Conservation (phyloP, 2,797 vertebrate species). For the Sebastes reedi region DNA sequence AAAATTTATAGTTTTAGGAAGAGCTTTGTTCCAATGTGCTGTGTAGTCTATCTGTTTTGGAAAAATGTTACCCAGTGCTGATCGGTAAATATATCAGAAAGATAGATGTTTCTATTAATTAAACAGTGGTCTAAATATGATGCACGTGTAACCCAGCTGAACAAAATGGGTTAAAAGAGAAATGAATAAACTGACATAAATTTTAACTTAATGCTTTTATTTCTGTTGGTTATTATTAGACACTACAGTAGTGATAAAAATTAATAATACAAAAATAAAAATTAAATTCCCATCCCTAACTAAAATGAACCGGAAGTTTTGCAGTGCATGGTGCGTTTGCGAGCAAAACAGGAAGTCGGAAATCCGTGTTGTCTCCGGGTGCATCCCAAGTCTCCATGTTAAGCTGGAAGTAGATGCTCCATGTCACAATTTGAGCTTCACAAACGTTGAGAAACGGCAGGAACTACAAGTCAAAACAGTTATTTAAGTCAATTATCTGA, state of each 20-base stretch:
- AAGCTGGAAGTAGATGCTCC: neutral
- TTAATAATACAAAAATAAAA: no score
- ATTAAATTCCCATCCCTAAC: no score
- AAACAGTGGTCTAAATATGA: neutral
- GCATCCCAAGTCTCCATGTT: no score
- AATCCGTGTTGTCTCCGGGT: neutral
- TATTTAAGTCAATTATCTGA: neutral
- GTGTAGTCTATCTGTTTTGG: neutral
- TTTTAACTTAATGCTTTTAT: neutral
- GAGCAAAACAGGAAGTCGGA: neutral
- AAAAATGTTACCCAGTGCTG: neutral
- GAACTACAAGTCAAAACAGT: neutral
- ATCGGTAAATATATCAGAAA: neutral
- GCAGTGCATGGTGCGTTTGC: neutral
- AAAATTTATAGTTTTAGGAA: constrained; percentile 38
- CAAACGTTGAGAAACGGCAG: neutral
- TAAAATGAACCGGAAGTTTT: neutral
- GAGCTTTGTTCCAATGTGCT: constrained; percentile 10
- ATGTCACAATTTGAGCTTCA: neutral
- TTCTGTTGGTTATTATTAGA: neutral
- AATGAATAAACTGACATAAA: neutral
- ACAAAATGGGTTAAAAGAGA: neutral
- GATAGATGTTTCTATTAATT: neutral
- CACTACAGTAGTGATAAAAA: neutral
- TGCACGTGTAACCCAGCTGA: neutral